Conservation (phyloP, 2,888 invertebrate genomes). For the Lithophane socia region DNA sequence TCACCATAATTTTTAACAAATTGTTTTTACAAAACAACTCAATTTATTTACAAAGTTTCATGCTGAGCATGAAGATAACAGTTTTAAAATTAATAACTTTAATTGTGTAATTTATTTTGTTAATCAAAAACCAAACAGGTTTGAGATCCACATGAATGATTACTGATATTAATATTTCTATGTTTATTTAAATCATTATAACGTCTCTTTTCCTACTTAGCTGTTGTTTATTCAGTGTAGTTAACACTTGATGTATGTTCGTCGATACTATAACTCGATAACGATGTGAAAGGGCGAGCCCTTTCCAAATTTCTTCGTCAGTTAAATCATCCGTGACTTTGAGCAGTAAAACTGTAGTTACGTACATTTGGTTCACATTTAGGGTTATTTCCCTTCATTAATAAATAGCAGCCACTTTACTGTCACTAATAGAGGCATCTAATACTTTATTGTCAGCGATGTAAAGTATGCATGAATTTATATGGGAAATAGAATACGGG, state of each 20-base stretch:
- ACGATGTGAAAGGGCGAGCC: conserved; percentile 63
- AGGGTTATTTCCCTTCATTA: conserved; percentile 78
- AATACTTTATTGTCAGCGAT: conserved; percentile 52
- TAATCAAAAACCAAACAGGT: conserved; percentile 55
- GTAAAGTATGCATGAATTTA: conserved; percentile 30
- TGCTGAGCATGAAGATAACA: conserved; percentile 58
- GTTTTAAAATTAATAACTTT: conserved; percentile 51
- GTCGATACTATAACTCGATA: conserved; percentile 65
- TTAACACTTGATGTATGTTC: conserved; percentile 60
- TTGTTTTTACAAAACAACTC: conserved; percentile 47
- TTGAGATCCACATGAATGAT: conserved; percentile 37
- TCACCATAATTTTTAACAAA: conserved; percentile 26
- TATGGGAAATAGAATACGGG: conserved; percentile 32
- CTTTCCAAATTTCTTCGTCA: conserved; percentile 70
- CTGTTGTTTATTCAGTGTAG: conserved; percentile 39
- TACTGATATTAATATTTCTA: conserved; percentile 46
- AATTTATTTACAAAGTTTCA: conserved; percentile 59
- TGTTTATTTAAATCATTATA: conserved; percentile 53
- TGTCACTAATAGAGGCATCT: conserved; percentile 66
- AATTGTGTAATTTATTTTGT: conserved; percentile 51
- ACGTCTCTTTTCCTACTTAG: conserved; percentile 38
- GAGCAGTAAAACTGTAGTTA: conserved; percentile 79
- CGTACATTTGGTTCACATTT: conserved; percentile 74
- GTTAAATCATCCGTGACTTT: conserved; percentile 84
- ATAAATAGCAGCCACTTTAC: conserved; percentile 71